Conservation (phyloP, 2,888 invertebrate species). For the Trichopria drosophilae region DNA sequence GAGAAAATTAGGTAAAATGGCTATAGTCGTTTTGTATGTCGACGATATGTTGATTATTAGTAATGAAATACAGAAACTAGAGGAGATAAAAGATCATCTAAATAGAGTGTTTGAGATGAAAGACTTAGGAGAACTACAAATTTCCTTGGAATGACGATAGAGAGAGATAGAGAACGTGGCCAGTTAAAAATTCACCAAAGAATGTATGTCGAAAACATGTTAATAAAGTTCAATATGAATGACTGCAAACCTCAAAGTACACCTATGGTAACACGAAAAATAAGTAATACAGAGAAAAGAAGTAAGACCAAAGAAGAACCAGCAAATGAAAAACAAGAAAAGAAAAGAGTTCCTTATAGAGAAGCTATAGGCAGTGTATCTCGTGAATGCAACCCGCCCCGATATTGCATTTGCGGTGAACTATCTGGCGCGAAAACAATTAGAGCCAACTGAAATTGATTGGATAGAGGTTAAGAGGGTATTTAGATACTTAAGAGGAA, state of each 20-base stretch:
- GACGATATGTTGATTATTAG: slow-evolving; percentile 32
- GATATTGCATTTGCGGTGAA: slow-evolving; percentile 25
- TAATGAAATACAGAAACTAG: slow-evolving; percentile 26
- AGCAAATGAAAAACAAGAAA: slow-evolving; percentile 1
- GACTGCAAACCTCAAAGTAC: slow-evolving; percentile 10
- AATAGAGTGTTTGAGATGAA: slow-evolving; percentile 30
- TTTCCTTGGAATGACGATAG: slow-evolving; percentile 17
- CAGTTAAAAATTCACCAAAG: too few species aligned
- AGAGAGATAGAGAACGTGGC: too few species aligned
- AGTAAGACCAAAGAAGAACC: slow-evolving; percentile 4
- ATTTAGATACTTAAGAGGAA: slow-evolving; percentile 27
- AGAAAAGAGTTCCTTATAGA: slow-evolving; percentile 24
- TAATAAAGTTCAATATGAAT: slow-evolving; percentile 1
- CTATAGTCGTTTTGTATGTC: slow-evolving; percentile 31
- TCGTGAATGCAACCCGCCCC: slow-evolving; percentile 17
- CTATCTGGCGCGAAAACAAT: slow-evolving; percentile 21
- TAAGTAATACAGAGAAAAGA: slow-evolving; percentile 16
- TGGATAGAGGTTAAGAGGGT: slow-evolving; percentile 28
- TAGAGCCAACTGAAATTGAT: slow-evolving; percentile 26
- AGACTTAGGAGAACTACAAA: slow-evolving; percentile 29
- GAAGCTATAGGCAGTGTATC: slow-evolving; percentile 36
- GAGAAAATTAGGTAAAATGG: slow-evolving; percentile 24
- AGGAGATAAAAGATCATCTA: slow-evolving; percentile 27
- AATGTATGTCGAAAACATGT: too few species aligned
- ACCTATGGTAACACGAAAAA: slow-evolving; percentile 32